A percentile compares a stretch with the other conserved stretches of the same genome.
phyloP scores from a whole-genome alignment of 1,140 invertebrate species.

The Calliopsis andreniformis region DNA sequence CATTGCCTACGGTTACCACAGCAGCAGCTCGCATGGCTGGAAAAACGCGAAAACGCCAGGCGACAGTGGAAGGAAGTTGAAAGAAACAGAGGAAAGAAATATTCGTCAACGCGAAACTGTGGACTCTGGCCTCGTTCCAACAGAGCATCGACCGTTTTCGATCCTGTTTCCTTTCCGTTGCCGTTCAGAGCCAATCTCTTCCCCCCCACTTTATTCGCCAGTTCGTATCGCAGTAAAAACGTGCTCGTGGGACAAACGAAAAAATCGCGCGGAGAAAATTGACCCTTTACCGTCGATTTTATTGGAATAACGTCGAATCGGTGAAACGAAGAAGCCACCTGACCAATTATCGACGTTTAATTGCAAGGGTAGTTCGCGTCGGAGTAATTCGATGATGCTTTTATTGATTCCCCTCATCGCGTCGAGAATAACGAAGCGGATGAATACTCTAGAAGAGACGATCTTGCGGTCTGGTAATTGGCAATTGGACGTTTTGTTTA shows the following conservation, averaged over 20 bases:
- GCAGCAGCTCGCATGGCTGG: slow-evolving; percentile 14
- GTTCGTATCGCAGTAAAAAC: not conserved
- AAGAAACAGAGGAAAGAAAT: slow-evolving; percentile 27
- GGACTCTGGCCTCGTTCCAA: slow-evolving; percentile 55
- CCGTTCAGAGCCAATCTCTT: not conserved
- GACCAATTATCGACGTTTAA: not conserved
- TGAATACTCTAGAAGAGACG: not conserved
- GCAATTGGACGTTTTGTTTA: slow-evolving; percentile 35
- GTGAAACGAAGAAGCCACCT: not conserved
- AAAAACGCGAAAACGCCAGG: slow-evolving; percentile 5
- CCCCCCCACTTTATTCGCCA: not conserved
- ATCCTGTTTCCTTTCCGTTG: slow-evolving; percentile 3
- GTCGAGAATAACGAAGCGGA: slow-evolving; percentile 8
- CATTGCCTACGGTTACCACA: slow-evolving; percentile 6
- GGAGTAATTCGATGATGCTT: slow-evolving; percentile 21
- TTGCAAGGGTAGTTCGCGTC: not conserved
- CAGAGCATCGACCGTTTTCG: slow-evolving; percentile 43
- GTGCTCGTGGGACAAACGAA: not conserved
- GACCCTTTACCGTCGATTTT: not conserved
- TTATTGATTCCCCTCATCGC: not conserved
- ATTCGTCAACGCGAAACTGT: slow-evolving; percentile 11
- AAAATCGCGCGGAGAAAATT: not conserved
- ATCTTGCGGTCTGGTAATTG: slow-evolving; percentile 19
- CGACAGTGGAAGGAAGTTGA: not conserved
- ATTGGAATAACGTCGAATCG: not conserved